Conservation (phyloP, 2,888 invertebrate genomes). For the Limenitis arthemis region DNA sequence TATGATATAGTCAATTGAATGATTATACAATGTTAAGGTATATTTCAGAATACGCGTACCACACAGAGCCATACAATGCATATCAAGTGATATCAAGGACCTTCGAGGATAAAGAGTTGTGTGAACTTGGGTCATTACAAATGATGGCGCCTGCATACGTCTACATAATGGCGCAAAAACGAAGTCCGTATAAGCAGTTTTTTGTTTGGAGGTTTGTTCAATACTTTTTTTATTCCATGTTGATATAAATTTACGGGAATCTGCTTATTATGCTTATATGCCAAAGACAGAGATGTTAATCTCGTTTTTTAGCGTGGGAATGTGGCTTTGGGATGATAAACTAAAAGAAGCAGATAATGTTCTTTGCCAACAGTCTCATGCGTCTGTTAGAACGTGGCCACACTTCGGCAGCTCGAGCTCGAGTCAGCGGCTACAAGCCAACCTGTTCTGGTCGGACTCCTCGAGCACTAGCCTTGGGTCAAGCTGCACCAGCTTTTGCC, state of each 20-base stretch:
- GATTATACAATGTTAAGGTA: not conserved
- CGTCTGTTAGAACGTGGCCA: conserved; percentile 55
- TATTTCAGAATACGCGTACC: conserved; percentile 58
- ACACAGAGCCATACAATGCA: conserved; percentile 64
- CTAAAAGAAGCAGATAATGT: too few species aligned
- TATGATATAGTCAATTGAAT: not conserved
- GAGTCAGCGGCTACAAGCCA: conserved; percentile 40
- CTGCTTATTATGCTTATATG: too few species aligned
- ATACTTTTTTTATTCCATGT: too few species aligned
- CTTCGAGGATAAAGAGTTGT: conserved; percentile 58
- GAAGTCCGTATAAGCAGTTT: conserved; percentile 55
- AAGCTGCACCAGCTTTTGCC: conserved; percentile 56
- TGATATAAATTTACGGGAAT: too few species aligned
- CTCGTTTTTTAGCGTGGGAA: too few species aligned
- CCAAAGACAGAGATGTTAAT: too few species aligned
- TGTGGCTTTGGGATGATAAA: too few species aligned
- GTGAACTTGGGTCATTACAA: conserved; percentile 56
- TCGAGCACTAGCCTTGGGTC: conserved; percentile 54
- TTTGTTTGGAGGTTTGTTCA: conserved; percentile 53
- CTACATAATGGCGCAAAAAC: conserved; percentile 54
- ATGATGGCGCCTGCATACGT: conserved; percentile 50
- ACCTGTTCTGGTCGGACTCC: conserved; percentile 51
- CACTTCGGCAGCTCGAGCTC: conserved; percentile 34
- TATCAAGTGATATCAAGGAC: conserved; percentile 54
- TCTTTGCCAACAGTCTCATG: conserved; percentile 37